phyloP scores from a whole-genome alignment of 2,888 invertebrate species.

The Melanchra persicariae region DNA sequence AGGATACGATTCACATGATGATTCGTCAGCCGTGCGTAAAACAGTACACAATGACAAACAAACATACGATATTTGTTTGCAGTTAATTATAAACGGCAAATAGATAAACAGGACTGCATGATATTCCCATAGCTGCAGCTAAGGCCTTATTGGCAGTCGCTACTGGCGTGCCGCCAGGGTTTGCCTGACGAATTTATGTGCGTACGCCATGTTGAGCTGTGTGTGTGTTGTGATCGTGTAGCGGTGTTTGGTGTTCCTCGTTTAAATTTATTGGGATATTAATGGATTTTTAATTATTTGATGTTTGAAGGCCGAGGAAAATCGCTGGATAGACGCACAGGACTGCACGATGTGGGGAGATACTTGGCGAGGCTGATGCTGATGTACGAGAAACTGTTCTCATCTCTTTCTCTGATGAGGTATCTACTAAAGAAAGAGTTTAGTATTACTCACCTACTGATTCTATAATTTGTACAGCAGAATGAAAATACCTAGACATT shows the following conservation, averaged over 20 bases:
- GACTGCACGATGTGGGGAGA: too few relatives aligned
- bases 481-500: too few relatives aligned
- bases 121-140: constrained; percentile 55
- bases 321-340: too few relatives aligned
- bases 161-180: constrained; percentile 79
- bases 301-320: too few relatives aligned
- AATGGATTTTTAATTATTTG: neutral
- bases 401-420: too few relatives aligned
- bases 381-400: neutral
- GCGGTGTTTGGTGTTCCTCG: constrained; percentile 20
- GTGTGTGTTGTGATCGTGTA: constrained; percentile 30
- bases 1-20: neutral
- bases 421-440: too few relatives aligned
- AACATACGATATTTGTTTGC: constrained; percentile 35
- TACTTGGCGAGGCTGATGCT: too few relatives aligned
- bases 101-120: constrained; percentile 48
- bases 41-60: neutral
- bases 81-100: constrained; percentile 59
- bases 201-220: constrained; percentile 34
- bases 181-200: constrained; percentile 84
- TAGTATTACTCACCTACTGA: too few relatives aligned
- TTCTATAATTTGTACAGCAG: too few relatives aligned
- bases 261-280: constrained; percentile 5
- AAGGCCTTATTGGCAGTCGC: constrained; percentile 71
- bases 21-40: neutral